Percentiles rank a stretch among this genome's conserved stretches.
Evolutionary conservation across 2,113 vertebrate species (phyloP).

Genomic region (Hippoglossus stenolepis): DNA sequence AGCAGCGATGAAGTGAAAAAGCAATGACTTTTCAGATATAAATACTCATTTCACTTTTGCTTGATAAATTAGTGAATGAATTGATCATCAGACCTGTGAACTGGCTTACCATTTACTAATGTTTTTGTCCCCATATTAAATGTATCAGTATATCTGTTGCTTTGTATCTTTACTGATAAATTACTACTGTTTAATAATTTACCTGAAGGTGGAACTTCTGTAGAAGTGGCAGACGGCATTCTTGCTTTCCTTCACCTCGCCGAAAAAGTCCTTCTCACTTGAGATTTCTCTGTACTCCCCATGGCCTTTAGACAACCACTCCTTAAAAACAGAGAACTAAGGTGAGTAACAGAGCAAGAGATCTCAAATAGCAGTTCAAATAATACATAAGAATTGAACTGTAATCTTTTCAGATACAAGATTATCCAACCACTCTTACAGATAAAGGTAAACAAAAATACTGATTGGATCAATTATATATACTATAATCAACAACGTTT

Average conservation of each 20-base stretch:
- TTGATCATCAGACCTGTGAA: too few relatives aligned
- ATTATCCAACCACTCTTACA: too few relatives aligned
- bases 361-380: background rate
- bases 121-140: background rate
- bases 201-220: constrained; percentile 94
- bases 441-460: too few relatives aligned
- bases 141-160: too few relatives aligned
- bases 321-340: constrained; percentile 78
- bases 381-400: too few relatives aligned
- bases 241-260: constrained; percentile 96
- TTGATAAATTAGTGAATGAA: too few relatives aligned
- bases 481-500: too few relatives aligned
- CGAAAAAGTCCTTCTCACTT: constrained; percentile 96
- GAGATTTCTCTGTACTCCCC: constrained; percentile 95
- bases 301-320: constrained; percentile 97
- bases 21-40: too few relatives aligned
- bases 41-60: too few relatives aligned
- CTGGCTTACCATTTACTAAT: background rate
- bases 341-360: constrained; percentile 13
- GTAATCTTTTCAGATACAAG: too few relatives aligned
- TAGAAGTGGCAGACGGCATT: constrained; percentile 98
- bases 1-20: too few relatives aligned
- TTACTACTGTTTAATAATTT: constrained; percentile 1
- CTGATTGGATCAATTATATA: too few relatives aligned
- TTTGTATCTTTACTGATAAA: background rate